Evolutionary conservation across 2,797 vertebrate genomes (phyloP).

Genomic region (Enteromius afrohamiltoni): DNA sequence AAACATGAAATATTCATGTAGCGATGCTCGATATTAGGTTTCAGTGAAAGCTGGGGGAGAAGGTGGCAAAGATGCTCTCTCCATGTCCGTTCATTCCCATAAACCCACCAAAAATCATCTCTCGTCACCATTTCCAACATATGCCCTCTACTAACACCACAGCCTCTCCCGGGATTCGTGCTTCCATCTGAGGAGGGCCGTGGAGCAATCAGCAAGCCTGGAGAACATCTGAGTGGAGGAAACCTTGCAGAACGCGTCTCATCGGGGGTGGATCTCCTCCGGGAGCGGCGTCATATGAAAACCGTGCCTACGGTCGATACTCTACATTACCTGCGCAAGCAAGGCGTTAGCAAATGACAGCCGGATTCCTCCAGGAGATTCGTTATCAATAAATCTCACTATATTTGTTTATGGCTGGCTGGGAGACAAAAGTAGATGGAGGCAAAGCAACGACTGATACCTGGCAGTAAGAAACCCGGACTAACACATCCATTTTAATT

Average conservation of each 20-base stretch:
- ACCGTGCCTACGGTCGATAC: slow-evolving; percentile 31
- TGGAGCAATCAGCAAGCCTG: slow-evolving; percentile 31
- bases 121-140: not conserved
- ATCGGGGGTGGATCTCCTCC: slow-evolving; percentile 26
- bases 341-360: slow-evolving; percentile 15
- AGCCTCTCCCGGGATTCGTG: slow-evolving; percentile 1
- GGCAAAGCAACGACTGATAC: slow-evolving; percentile 32
- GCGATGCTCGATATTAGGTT: slow-evolving; percentile 25
- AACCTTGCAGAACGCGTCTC: slow-evolving; percentile 48
- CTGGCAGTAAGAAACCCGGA: slow-evolving; percentile 25
- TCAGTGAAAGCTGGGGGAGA: slow-evolving; percentile 29
- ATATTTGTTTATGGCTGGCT: slow-evolving; percentile 41
- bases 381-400: slow-evolving; percentile 43
- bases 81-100: not conserved
- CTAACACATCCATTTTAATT: slow-evolving; percentile 48
- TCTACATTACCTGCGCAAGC: slow-evolving; percentile 48
- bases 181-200: not conserved
- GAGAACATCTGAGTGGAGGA: slow-evolving; percentile 22
- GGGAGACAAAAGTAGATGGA: slow-evolving; percentile 24
- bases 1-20: slow-evolving; percentile 47
- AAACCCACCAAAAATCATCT: slow-evolving; percentile 20
- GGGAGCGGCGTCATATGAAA: slow-evolving; percentile 26
- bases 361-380: slow-evolving; percentile 27
- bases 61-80: slow-evolving; percentile 21
- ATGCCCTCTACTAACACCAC: not conserved